Conservation (phyloP, 2,888 invertebrate genomes). For the Caenorhabditis japonica region DNA sequence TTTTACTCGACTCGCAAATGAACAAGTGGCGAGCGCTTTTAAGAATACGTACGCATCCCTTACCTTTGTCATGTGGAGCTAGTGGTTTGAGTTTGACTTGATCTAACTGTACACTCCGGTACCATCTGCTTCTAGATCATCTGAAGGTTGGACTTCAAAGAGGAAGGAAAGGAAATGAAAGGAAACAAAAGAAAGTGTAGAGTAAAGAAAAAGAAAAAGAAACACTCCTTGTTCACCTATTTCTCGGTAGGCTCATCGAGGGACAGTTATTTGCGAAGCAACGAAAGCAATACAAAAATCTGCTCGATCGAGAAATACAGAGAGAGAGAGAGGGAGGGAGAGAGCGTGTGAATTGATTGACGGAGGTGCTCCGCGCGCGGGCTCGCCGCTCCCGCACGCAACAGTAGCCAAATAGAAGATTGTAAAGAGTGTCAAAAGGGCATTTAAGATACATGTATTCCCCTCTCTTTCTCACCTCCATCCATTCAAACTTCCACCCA, state of each 20-base stretch:
- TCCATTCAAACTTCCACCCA: no score
- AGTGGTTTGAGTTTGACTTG: no score
- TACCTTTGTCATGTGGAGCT: conserved; percentile 49
- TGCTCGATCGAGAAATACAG: conserved; percentile 31
- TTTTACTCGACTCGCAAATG: conserved; percentile 48
- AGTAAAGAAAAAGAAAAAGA: conserved; percentile 11
- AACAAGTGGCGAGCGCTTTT: no score
- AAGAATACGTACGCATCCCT: no score
- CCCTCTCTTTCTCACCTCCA: neutral
- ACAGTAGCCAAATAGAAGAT: conserved; percentile 33
- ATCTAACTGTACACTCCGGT: conserved; percentile 44
- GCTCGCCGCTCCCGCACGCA: conserved; percentile 21
- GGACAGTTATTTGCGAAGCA: conserved; percentile 47
- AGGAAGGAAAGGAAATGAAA: neutral
- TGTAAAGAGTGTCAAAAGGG: conserved; percentile 45
- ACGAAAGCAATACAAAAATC: conserved; percentile 53
- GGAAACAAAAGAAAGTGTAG: conserved; percentile 1
- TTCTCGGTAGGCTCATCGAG: conserved; percentile 12
- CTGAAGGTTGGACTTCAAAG: conserved; percentile 7
- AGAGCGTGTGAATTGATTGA: conserved; percentile 31
- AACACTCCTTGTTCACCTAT: conserved; percentile 25
- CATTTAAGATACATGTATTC: conserved; percentile 28
- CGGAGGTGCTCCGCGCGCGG: conserved; percentile 6
- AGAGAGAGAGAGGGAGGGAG: no score
- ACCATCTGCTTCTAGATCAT: conserved; percentile 41